These are phyloP conservation scores for Agonopterix alstromeriana DNA, from an alignment of 2,888 invertebrate species.

Conservation along the genomic window DNA sequence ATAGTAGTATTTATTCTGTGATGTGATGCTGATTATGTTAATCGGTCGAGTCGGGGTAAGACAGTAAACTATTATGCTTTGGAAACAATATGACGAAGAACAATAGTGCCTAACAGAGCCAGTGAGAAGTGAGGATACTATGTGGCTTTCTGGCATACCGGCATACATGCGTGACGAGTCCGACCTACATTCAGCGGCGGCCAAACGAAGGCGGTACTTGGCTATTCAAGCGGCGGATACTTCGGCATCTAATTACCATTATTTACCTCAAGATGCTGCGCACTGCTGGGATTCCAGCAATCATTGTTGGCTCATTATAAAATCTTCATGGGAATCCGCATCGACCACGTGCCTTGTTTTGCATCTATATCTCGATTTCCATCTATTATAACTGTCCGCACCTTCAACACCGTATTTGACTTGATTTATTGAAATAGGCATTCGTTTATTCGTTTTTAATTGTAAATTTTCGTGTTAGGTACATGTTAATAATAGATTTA, in stretches of 20 bases:
- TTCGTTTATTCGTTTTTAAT: neutral
- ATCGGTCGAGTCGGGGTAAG: conserved; percentile 5
- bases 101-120: conserved; percentile 32
- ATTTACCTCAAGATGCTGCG: conserved; percentile 42
- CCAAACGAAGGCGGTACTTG: conserved; percentile 21
- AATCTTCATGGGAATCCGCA: conserved; percentile 3
- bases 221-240: conserved; percentile 44
- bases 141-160: conserved; percentile 13
- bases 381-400: neutral
- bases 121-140: conserved; percentile 23
- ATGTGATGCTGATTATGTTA: neutral
- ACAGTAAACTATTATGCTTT: conserved; percentile 6
- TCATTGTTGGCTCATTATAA: conserved; percentile 9
- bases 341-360: neutral
- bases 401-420: neutral
- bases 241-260: conserved; percentile 56
- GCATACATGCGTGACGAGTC: conserved; percentile 44
- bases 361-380: neutral
- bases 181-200: conserved; percentile 40
- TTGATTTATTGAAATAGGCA: neutral
- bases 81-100: conserved; percentile 28
- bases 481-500: no score
- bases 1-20: no score
- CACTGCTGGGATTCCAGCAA: conserved; percentile 13
- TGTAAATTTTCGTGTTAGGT: neutral